These are phyloP conservation scores for Syrrhaptes paradoxus DNA, from an alignment of 2,113 vertebrate species.

Conservation along the genomic window DNA sequence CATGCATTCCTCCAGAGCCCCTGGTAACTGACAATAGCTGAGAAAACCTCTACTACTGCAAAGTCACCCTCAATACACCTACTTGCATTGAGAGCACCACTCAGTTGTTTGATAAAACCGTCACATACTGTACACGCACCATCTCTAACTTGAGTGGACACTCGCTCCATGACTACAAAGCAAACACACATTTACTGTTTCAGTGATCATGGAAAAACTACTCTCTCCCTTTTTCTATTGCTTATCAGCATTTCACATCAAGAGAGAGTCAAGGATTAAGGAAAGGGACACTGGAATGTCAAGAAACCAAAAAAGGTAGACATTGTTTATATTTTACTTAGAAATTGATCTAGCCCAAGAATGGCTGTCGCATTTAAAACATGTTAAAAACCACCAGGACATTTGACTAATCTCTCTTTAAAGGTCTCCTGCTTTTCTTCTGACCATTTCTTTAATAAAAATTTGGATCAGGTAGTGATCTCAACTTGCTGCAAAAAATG, in stretches of 20 bases:
- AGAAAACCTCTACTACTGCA: neutral
- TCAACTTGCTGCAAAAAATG: neutral
- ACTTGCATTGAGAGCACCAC: neutral
- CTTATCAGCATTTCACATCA: neutral
- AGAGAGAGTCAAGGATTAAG: neutral
- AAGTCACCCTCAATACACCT: neutral
- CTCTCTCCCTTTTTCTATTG: neutral
- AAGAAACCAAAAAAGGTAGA: neutral
- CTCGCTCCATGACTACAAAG: neutral
- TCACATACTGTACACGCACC: neutral
- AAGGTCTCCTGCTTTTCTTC: neutral
- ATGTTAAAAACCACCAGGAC: neutral
- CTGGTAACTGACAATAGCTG: neutral
- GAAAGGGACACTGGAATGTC: neutral
- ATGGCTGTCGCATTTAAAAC: neutral
- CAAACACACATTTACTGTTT: neutral
- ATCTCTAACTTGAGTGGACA: neutral
- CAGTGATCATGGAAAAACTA: neutral
- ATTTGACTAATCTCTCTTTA: neutral
- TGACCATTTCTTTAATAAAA: neutral
- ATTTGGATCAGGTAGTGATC: neutral
- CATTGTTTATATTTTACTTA: neutral
- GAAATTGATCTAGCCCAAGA: neutral
- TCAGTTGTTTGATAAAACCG: neutral
- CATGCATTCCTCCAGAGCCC: neutral